A percentile compares a stretch with the other conserved stretches of the same genome.
Evolutionary conservation across 2,888 invertebrate species (phyloP).

Genomic region (Ichneumoninae sp.): DNA sequence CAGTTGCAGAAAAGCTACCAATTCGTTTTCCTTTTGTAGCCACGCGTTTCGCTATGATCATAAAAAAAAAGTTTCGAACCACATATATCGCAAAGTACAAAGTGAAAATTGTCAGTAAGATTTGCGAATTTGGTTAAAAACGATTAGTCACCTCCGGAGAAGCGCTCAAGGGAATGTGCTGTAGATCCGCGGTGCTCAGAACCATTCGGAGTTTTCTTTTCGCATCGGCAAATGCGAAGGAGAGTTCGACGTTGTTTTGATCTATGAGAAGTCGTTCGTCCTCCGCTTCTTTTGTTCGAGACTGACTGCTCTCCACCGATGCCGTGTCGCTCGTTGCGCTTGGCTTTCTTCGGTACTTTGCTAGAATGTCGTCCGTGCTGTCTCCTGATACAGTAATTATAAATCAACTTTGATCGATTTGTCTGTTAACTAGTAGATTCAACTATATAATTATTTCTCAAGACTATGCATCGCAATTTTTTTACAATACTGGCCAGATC

Average conservation of each 20-base stretch:
- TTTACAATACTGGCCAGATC: neutral
- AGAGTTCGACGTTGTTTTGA: constrained; percentile 86
- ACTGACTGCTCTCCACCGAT: constrained; percentile 82
- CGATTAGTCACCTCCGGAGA: constrained; percentile 75
- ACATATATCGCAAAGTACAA: constrained; percentile 45
- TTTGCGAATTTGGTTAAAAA: neutral
- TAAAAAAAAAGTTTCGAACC: constrained; percentile 23
- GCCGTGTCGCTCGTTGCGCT: constrained; percentile 86
- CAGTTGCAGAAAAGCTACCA: constrained; percentile 89
- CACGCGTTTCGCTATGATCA: constrained; percentile 80
- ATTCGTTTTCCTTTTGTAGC: constrained; percentile 83
- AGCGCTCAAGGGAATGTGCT: constrained; percentile 86
- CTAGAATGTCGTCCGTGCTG: constrained; percentile 96
- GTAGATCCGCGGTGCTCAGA: constrained; percentile 93
- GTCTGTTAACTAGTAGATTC: neutral
- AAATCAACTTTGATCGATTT: neutral
- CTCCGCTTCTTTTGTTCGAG: constrained; percentile 83
- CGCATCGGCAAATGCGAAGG: constrained; percentile 88
- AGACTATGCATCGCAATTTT: neutral
- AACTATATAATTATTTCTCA: neutral
- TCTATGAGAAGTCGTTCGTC: constrained; percentile 85
- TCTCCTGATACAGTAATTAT: constrained; percentile 84
- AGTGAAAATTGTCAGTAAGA: neutral
- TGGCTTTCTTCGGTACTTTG: constrained; percentile 93
- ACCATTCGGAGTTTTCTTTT: constrained; percentile 96